phyloP scores from a whole-genome alignment of 2,888 invertebrate genomes.

The Mechanitis messenoides region DNA sequence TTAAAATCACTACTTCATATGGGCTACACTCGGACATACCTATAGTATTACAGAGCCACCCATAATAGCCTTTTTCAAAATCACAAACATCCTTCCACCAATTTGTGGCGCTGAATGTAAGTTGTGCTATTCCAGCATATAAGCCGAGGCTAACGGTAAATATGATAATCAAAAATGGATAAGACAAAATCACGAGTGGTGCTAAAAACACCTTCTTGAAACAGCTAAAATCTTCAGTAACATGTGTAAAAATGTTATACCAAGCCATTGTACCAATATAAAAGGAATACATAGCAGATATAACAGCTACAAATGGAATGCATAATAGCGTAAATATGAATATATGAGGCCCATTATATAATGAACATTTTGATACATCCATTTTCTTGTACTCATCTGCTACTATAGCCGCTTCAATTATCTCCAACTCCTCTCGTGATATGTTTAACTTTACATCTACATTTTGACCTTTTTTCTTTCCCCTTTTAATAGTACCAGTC shows the following conservation, averaged over 20 bases:
- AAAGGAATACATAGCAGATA: slow-evolving; percentile 82
- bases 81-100: slow-evolving; percentile 85
- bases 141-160: slow-evolving; percentile 80
- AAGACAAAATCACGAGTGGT: slow-evolving; percentile 81
- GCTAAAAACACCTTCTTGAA: slow-evolving; percentile 79
- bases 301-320: slow-evolving; percentile 79
- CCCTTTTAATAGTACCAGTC: slow-evolving; percentile 84
- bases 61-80: slow-evolving; percentile 87
- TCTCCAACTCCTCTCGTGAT: slow-evolving; percentile 82
- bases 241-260: slow-evolving; percentile 84
- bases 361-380: slow-evolving; percentile 74
- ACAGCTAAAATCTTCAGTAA: slow-evolving; percentile 80
- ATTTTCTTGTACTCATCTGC: slow-evolving; percentile 76
- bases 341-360: slow-evolving; percentile 80
- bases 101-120: slow-evolving; percentile 80
- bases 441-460: slow-evolving; percentile 84
- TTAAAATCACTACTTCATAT: slow-evolving; percentile 82
- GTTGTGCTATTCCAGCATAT: slow-evolving; percentile 81
- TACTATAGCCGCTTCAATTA: slow-evolving; percentile 79
- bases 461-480: slow-evolving; percentile 83
- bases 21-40: slow-evolving; percentile 84
- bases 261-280: slow-evolving; percentile 85
- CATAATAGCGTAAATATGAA: slow-evolving; percentile 79
- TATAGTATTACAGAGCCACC: slow-evolving; percentile 82
- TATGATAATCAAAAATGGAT: slow-evolving; percentile 81